A percentile compares a stretch with the other conserved stretches of the same genome.
phyloP scores from a whole-genome alignment of 1,140 invertebrate species.

The Sinella curviseta region DNA sequence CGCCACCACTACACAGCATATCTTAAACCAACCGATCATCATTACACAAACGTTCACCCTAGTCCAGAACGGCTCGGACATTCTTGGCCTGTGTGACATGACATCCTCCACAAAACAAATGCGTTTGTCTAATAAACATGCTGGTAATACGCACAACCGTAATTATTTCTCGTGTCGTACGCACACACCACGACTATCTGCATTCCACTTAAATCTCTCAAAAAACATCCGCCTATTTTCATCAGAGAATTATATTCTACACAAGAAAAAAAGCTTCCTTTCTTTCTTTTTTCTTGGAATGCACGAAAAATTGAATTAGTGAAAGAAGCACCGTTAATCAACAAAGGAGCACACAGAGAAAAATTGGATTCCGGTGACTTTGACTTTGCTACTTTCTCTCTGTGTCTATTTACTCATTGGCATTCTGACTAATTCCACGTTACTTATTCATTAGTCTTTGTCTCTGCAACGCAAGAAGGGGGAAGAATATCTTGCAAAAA shows the following conservation, averaged over 20 bases:
- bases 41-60: too few species aligned
- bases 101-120: not conserved
- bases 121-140: not conserved
- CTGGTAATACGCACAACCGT: not conserved
- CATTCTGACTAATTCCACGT: slow-evolving; percentile 1
- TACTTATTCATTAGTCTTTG: slow-evolving; percentile 26
- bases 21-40: too few species aligned
- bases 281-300: slow-evolving; percentile 10
- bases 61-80: too few species aligned
- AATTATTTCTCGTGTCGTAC: not conserved
- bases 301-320: slow-evolving; percentile 12
- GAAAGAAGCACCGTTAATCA: slow-evolving; percentile 24
- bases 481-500: not conserved
- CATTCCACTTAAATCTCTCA: too few species aligned
- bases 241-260: too few species aligned
- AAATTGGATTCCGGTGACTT: not conserved
- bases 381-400: slow-evolving; percentile 8
- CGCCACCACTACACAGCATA: not conserved
- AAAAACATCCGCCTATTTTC: too few species aligned
- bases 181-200: not conserved
- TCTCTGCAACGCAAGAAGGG: not conserved
- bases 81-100: not conserved
- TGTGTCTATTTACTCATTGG: not conserved
- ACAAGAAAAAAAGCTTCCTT: too few species aligned
- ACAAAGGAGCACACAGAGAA: not conserved